Evolutionary conservation across 2,797 vertebrate species (phyloP).

Genomic region (Cheirogaleus major): DNA sequence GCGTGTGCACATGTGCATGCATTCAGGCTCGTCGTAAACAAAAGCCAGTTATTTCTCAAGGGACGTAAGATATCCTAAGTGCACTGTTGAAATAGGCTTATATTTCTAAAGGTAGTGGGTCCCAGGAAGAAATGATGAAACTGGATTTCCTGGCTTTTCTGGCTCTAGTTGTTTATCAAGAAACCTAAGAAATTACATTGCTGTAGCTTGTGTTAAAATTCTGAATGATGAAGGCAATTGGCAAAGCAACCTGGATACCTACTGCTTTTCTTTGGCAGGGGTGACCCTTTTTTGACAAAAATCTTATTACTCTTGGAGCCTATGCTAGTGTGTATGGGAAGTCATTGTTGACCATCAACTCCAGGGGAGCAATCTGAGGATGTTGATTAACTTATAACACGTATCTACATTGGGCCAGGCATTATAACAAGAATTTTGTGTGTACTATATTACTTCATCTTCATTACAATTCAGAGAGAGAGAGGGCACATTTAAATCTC

Average conservation of each 20-base stretch:
- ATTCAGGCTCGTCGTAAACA: slow-evolving; percentile 40
- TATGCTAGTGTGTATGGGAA: background rate
- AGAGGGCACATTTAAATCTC: background rate
- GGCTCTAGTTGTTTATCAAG: slow-evolving; percentile 38
- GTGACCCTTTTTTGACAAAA: slow-evolving; percentile 10
- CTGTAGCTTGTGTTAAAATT: slow-evolving; percentile 40
- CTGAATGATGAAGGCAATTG: slow-evolving; percentile 39
- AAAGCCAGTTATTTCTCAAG: slow-evolving; percentile 68
- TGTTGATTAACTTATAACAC: background rate
- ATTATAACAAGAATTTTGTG: background rate
- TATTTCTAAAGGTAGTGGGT: slow-evolving; percentile 64
- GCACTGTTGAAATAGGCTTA: slow-evolving; percentile 54
- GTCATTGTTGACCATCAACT: background rate
- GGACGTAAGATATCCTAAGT: background rate
- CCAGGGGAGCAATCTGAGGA: background rate
- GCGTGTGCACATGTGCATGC: background rate
- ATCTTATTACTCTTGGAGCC: background rate
- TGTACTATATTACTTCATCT: slow-evolving; percentile 22
- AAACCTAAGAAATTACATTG: slow-evolving; percentile 41
- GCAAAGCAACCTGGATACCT: background rate
- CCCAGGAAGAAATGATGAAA: slow-evolving; percentile 39
- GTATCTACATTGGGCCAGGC: background rate
- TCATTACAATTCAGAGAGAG: slow-evolving; percentile 19
- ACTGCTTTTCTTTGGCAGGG: background rate
- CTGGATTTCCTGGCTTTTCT: background rate